Evolutionary conservation across 2,797 vertebrate species (phyloP), one percentile per base, ranked within the genome.

Genomic region (Ctenopoma multispine): DNA sequence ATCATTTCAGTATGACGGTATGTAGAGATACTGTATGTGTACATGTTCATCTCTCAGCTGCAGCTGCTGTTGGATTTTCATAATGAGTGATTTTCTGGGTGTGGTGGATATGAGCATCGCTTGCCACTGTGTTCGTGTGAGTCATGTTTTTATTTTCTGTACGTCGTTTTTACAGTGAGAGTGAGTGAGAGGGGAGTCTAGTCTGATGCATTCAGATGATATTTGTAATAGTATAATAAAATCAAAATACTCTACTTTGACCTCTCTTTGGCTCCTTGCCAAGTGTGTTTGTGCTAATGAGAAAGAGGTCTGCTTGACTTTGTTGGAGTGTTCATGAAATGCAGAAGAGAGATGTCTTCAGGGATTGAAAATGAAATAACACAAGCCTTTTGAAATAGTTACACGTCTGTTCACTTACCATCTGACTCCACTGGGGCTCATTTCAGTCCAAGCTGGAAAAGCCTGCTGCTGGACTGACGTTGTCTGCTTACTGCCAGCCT

Each of bases 181-280:
- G 0, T 71, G 63, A 56, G 44, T 68, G 66, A 24, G 29, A 72
- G 29, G 59, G 49, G 47, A 44, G 20, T 73, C 82, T 38, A 40
- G 53, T 74, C 58, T 77, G 67, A 74, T 74, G 46, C 53, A 77
- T 80, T 84, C 75, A 74, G 57, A 64, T 78, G 38, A 40, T 23
- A 82, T 89, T 91, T 92, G 84, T 88, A 84, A 87, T 17, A 38
- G 23, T 4, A 87, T 13, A 38, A 27, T 4, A 34, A 58, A 84
- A 85, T 86, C 72, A 85, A 47, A 85, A 57, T 90, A 86, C 88
- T 87, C 79, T 83, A 77, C 63, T 84, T 83, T 84, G 69, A 76
- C 21, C 18, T 69, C 2, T 38, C 50, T 60, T 64, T 56, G 12
- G 34, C 36, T 64, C 4, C 8, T 13, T 58, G 49, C 20, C 3